Base-by-base conservation (phyloP, 2,797 vertebrate genomes). In the Catostomus latipinnis region DNA sequence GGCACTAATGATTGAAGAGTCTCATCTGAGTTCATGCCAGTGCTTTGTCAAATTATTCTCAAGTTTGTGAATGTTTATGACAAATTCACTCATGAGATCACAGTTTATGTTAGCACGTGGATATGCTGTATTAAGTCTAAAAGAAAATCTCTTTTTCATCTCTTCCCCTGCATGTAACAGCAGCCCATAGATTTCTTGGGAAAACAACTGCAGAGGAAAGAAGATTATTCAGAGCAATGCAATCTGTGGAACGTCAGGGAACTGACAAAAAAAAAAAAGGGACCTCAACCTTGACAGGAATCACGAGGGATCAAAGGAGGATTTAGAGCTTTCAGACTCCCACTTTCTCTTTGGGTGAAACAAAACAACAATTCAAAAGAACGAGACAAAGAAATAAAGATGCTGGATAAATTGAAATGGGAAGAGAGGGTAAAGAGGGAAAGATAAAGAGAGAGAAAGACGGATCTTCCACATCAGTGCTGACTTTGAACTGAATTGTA, bases 221-320 rank as follows among this genome's bases (percentile, higher is more conserved):
- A 74, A 63, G 71, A 79, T 76, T 82, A 81, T 72, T 84, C 71
- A 54, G 62, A 84, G 78, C 52, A 43, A 62, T 45, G 78, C 63
- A 43, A 82, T 45, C 76, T 76, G 76, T 49, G 69, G 73, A 86
- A 82, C 69, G 63, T 58, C 62, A 62, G 69, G 71, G 75, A 58
- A 60, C 49, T 16, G 61, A 71, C 34, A 79, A 69, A 81, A 77
- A 83, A 81, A 69, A 86, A 22, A 34, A 34, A 50, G 73, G 76
- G 76, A 86, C 72, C 85, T 83, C 78, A 81, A 83, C 78, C 81
- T 76, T 83, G 81, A 84, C 85, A 81, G 75, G 68, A 81, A 86
- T 83, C 83, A 78, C 76, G 85, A 54, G 54, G 83, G 81, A 84
- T 86, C 78, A 86, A 83, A 81, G 65, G 71, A 78, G 71, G 78